Evolutionary conservation across 2,113 vertebrate species (phyloP), one percentile per base, ranked within the genome.

Genomic region (Pampusana beccarii): DNA sequence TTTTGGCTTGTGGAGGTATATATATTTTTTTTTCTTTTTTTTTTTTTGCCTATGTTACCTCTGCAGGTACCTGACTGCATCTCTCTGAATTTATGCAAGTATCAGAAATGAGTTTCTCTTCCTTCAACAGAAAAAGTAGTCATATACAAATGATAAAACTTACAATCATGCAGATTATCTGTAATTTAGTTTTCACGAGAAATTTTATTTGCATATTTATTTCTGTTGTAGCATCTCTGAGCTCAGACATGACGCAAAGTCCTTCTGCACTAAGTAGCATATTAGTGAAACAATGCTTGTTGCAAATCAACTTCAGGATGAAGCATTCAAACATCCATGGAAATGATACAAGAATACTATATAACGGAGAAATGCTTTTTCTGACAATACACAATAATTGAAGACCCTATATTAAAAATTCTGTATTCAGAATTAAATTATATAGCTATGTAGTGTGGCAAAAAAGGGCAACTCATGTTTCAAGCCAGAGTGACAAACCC

Each of bases 41-140:
- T 58, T 64, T 46, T 62, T 75, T 20, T 24, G 25, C 0, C 0
- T 13, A 44, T 17, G 1, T 50, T 53, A 2, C 48, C n/a, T 53
- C 72, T 80, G 54, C 60, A 73, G 69, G 0, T 61, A 62, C 5
- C 44, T 79, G 36, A 83, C 71, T 86, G 33, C 34, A 54, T 31
- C 28, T 69, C 40, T 33, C 17, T 65, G n/a, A 80, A 80, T 50
- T 83, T 62, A 66, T 16, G 3, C 42, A 78, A 70, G n/a, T 57
- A 24, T 80, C 36, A 80, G 48, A 71, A 88, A 79, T n/a, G 0
- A 86, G 16, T 29, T 86, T 72, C 26, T 77, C 40, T 67, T 90
- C 44, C 56, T 80, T 79, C 60, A 86, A 61, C 11, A 53, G 58
- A 53, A 93, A 54, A 67, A 89, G 10, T 42, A 85, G 33, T 31